Evolutionary conservation across 2,113 vertebrate genomes (phyloP), one percentile per base, ranked within the genome.

Genomic region (Dermatemys mawii): DNA sequence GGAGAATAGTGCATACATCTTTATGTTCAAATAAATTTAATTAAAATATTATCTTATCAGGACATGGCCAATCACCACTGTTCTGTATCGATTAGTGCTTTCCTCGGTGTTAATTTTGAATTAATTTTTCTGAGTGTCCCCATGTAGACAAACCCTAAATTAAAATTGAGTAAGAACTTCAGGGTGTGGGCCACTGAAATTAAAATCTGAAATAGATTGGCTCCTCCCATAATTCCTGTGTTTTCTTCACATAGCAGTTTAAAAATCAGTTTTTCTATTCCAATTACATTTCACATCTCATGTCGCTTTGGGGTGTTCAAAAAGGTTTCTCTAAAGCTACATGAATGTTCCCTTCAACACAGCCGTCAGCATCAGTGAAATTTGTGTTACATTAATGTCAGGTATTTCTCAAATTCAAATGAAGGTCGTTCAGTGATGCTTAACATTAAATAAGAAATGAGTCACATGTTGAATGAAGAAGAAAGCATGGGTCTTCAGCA

Each of bases 371-470:
- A 67, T 91, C 11, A 2, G 8, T 27, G 24, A 60, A 67, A 87
- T 70, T 93, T 60, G 44, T 2, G 1, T 60, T 86, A 55, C 27
- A 32, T 84, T 75, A 84, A 21, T 57, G 75, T 2, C 2, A 1
- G 9, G 0, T 51, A 91, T 49, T 92, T 75, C 44, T 67, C 21
- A 87, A 84, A 94, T 81, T 89, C 13, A 91, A 95, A 90, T 51
- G 2, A 78, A 90, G 63, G 9, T 92, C 48, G 81, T 95, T 86
- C 17, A 1, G 88, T 44, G 2, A 51, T 26, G 35, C 14, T 0
- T 57, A 83, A 83, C 55, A 51, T 38, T 55, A 6, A 78, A 48
- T 7, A 89, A 41, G 53, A 83, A 88, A 90, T 81, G 75, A 50
- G 4, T 1, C 81, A 35, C 32, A 81, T 92, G 87, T 82, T 32